Conservation (phyloP, 2,888 invertebrate species). For the Liodrosophila aerea region DNA sequence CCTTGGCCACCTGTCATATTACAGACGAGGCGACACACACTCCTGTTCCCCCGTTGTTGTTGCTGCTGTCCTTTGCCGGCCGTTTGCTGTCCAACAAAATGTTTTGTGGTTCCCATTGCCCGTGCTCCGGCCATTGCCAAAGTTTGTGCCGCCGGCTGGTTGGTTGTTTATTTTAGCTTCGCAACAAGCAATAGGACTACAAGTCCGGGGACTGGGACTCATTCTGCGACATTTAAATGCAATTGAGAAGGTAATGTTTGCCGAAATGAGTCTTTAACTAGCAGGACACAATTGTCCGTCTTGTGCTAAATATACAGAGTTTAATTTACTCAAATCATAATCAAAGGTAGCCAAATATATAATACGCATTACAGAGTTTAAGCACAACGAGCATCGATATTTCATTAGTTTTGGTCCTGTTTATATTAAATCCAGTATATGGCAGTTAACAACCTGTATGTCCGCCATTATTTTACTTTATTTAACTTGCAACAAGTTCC, state of each 20-base stretch:
- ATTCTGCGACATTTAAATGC: conserved; percentile 36
- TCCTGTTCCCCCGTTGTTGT: conserved; percentile 7
- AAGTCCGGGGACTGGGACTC: conserved; percentile 21
- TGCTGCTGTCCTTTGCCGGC: conserved; percentile 61
- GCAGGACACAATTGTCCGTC: conserved; percentile 2
- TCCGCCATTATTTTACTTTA: too few species aligned
- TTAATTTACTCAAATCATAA: too few species aligned
- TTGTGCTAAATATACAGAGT: too few species aligned
- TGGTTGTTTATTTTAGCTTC: conserved; percentile 67
- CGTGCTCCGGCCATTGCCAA: conserved; percentile 36
- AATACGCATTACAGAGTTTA: too few species aligned
- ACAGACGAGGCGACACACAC: conserved; percentile 30
- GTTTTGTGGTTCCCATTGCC: conserved; percentile 72
- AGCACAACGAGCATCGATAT: too few species aligned
- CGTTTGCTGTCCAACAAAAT: conserved; percentile 75
- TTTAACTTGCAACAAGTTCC: too few species aligned
- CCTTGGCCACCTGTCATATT: conserved; percentile 66
- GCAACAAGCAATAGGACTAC: conserved; percentile 31
- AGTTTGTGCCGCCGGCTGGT: conserved; percentile 63
- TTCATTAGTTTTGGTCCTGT: too few species aligned
- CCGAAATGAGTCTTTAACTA: conserved; percentile 33
- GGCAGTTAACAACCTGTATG: too few species aligned
- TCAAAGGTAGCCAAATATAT: too few species aligned
- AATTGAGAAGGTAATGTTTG: conserved; percentile 30
- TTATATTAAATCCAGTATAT: too few species aligned